Evolutionary conservation across 2,797 vertebrate species (phyloP).

Genomic region (Otus scops): DNA sequence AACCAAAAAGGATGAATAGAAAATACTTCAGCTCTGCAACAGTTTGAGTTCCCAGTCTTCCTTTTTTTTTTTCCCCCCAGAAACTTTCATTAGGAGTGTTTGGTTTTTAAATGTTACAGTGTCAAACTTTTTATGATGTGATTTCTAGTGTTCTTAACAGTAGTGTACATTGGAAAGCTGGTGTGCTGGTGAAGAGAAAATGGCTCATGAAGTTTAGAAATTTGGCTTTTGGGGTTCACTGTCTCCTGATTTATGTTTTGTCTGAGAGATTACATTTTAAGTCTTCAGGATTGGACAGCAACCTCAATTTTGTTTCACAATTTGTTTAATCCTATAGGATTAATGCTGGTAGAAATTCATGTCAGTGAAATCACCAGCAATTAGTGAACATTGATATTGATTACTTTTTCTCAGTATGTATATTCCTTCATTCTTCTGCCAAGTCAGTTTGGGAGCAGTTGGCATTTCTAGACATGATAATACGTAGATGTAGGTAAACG

Average conservation of each 20-base stretch:
- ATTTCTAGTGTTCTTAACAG: neutral
- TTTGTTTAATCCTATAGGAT: neutral
- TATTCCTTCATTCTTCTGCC: neutral
- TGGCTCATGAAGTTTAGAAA: neutral
- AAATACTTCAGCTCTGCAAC: neutral
- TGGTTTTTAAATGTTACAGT: neutral
- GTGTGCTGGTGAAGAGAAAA: neutral
- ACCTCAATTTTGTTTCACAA: neutral
- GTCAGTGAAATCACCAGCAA: neutral
- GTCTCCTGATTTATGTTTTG: neutral
- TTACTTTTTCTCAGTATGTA: neutral
- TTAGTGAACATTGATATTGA: neutral
- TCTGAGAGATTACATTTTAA: neutral
- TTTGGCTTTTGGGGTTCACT: neutral
- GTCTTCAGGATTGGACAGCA: neutral
- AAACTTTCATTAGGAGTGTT: neutral
- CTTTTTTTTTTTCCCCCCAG: neutral
- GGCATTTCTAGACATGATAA: neutral
- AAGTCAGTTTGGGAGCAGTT: neutral
- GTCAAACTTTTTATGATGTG: neutral
- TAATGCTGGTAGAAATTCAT: neutral
- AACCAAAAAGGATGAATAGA: neutral
- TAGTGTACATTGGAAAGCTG: neutral
- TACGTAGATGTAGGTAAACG: neutral
- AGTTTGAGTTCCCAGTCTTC: neutral